Evolutionary conservation across 2,113 vertebrate genomes (phyloP), one percentile per base, ranked within the genome.

Genomic region (Fukomys damarensis): DNA sequence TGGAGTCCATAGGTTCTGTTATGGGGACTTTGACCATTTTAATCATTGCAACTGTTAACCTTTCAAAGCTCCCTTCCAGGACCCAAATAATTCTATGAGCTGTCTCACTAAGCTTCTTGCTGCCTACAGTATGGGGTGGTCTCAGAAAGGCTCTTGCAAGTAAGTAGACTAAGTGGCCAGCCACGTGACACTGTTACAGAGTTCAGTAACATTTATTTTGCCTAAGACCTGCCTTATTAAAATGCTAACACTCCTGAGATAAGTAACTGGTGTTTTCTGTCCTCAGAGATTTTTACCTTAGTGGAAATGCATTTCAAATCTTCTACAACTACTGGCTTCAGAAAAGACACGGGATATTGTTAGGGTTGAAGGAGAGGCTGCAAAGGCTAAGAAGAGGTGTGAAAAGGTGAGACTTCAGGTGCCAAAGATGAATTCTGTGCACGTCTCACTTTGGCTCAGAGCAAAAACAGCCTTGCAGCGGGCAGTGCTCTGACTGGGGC

Each of bases 151-250:
- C 66, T 88, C 86, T 77, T 87, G 65, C 22, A 84, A 70, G 85
- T 90, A 72, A 72, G 41, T 19, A 85, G 82, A 72, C 46, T 20
- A 76, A 65, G 11, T 20, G 63, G 30, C 76, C 46, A 41, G 32
- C n/a, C 41, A 16, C 46, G 70, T 35, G 58, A 79, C 46, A 35
- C 49, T 46, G 38, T 74, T 68, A 82, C 70, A 38, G 95, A 88
- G 70, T 87, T 89, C 88, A 79, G 83, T 74, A 86, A 59, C 90
- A 77, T 87, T 86, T 89, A 54, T 87, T 92, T 68, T 94, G 81
- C 86, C 65, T 82, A 86, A 94, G 72, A 89, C 83, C 35, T 22
- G 66, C 41, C 89, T 87, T 95, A 83, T 94, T 68, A 86, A 94
- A 80, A 91, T 58, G 86, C 43, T 49, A 92, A 84, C 49, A 65